Percentiles rank a stretch among this genome's conserved stretches.
phyloP scores from a whole-genome alignment of 2,113 vertebrate genomes.

The Puntigrus tetrazona region DNA sequence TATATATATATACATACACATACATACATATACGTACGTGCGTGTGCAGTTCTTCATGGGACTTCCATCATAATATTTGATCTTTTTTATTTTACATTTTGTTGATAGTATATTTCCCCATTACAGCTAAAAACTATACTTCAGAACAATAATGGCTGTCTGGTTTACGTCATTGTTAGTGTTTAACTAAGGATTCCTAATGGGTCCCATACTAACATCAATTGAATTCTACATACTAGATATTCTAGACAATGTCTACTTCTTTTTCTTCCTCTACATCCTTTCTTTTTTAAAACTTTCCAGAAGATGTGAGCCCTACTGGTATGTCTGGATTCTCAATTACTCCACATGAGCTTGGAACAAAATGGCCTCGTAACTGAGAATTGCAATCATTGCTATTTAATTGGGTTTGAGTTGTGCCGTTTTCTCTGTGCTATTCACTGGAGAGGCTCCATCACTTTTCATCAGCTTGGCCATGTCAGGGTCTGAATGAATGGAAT shows the following conservation, averaged over 20 bases:
- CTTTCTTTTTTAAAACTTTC: background rate
- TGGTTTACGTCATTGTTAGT: background rate
- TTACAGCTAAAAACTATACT: no score
- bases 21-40: no score
- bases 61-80: background rate
- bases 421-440: conserved; percentile 65
- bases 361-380: conserved; percentile 57
- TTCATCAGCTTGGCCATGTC: conserved; percentile 61
- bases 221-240: background rate
- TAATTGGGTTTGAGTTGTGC: conserved; percentile 67
- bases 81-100: no score
- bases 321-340: conserved; percentile 55
- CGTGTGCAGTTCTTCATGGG: background rate
- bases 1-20: no score
- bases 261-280: background rate
- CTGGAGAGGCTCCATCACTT: conserved; percentile 65
- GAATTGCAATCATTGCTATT: conserved; percentile 67
- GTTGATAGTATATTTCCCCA: no score
- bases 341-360: conserved; percentile 50
- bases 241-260: background rate
- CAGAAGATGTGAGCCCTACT: conserved; percentile 7
- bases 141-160: background rate
- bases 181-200: background rate
- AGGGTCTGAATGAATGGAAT: conserved; percentile 65
- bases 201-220: background rate